Evolutionary conservation across 2,797 vertebrate genomes (phyloP).

Genomic region (Propithecus perrieri): DNA sequence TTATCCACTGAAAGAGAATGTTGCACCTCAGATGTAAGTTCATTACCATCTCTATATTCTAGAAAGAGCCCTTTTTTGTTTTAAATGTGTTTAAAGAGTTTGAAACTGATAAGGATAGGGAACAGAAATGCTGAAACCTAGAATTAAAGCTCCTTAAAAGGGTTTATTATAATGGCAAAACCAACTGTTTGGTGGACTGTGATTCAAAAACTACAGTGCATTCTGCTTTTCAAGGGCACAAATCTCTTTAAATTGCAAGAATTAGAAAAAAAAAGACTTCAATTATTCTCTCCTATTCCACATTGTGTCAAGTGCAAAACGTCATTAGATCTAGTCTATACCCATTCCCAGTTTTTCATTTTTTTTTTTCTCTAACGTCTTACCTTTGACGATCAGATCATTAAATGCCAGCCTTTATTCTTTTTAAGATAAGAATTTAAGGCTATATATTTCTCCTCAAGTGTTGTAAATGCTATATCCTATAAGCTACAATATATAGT

Average conservation of each 20-base stretch:
- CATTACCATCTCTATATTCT: conserved; percentile 56
- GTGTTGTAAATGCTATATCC: background rate
- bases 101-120: conserved; percentile 65
- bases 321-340: conserved; percentile 37
- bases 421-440: background rate
- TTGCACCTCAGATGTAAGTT: conserved; percentile 33
- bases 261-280: background rate
- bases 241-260: conserved; percentile 58
- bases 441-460: background rate
- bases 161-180: conserved; percentile 77
- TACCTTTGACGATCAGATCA: background rate
- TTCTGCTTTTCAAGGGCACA: background rate
- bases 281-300: conserved; percentile 34
- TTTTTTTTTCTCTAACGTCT: background rate
- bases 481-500: background rate
- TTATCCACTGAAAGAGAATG: conserved; percentile 44
- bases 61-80: conserved; percentile 5
- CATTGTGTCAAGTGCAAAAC: conserved; percentile 44
- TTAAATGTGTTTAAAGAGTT: conserved; percentile 58
- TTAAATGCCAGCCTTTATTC: background rate
- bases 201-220: conserved; percentile 53
- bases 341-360: background rate
- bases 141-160: conserved; percentile 72
- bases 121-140: conserved; percentile 46
- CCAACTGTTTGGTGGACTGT: conserved; percentile 57